These are phyloP conservation scores for Drosophila merina DNA, from an alignment of 2,888 invertebrate species.

Conservation along the genomic window DNA sequence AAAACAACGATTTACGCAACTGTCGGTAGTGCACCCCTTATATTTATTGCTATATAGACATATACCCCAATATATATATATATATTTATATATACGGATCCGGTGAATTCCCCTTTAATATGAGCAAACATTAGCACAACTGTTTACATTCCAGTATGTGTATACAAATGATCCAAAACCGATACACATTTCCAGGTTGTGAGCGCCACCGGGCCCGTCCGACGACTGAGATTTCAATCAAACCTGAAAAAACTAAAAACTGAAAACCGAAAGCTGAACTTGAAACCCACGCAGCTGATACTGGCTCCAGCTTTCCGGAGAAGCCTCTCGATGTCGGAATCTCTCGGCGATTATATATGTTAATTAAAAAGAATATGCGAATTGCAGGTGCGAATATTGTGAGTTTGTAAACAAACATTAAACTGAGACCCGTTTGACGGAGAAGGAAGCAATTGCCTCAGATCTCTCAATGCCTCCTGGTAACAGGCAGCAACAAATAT, in stretches of 20 bases:
- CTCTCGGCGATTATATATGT: constrained; percentile 17
- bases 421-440: constrained; percentile 13
- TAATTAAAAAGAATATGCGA: constrained; percentile 5
- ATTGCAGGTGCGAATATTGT: constrained; percentile 40
- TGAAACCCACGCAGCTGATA: constrained; percentile 11
- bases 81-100: neutral
- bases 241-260: constrained; percentile 8
- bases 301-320: constrained; percentile 4
- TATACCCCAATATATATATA: neutral
- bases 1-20: constrained; percentile 23
- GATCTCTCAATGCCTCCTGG: constrained; percentile 30
- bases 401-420: constrained; percentile 63
- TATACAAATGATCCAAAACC: constrained; percentile 26
- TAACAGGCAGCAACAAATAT: constrained; percentile 23
- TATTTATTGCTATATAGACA: neutral
- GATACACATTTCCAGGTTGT: constrained; percentile 25
- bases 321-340: constrained; percentile 11
- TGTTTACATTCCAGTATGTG: constrained; percentile 34
- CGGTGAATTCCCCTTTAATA: constrained; percentile 32
- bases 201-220: constrained; percentile 9
- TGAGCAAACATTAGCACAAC: constrained; percentile 17
- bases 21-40: constrained; percentile 9
- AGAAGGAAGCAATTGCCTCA: constrained; percentile 53
- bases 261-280: constrained; percentile 27
- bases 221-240: constrained; percentile 27